Conservation (phyloP, 2,888 invertebrate species). For the Polydrusus pterygomalis region DNA sequence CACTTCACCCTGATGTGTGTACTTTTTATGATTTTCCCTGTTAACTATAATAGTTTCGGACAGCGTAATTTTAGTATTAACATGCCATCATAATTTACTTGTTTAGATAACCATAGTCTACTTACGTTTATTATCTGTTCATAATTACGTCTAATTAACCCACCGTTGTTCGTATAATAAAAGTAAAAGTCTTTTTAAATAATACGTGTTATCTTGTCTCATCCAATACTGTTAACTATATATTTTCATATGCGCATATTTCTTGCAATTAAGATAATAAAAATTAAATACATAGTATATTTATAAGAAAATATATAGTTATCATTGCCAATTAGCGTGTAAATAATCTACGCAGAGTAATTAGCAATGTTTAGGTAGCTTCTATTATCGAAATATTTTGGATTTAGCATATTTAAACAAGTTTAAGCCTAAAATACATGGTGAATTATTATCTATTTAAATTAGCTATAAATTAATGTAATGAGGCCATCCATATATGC, state of each 20-base stretch:
- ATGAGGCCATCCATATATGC: constrained; percentile 10
- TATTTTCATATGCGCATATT: constrained; percentile 57
- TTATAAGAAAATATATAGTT: constrained; percentile 53
- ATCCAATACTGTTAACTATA: constrained; percentile 50
- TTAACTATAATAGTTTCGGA: constrained; percentile 46
- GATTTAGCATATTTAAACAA: constrained; percentile 15
- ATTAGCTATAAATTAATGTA: constrained; percentile 18
- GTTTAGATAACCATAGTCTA: constrained; percentile 49
- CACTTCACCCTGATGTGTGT: no score
- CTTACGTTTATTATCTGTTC: constrained; percentile 22
- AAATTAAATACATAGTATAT: constrained; percentile 44
- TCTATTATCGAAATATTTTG: constrained; percentile 20
- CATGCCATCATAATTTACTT: constrained; percentile 38
- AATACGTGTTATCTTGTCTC: constrained; percentile 57
- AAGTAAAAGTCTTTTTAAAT: constrained; percentile 58
- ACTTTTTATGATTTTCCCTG: background rate
- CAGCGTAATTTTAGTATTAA: constrained; percentile 54
- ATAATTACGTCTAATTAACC: constrained; percentile 22
- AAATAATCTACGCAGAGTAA: constrained; percentile 37
- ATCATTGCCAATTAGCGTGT: constrained; percentile 47
- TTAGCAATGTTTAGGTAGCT: constrained; percentile 33
- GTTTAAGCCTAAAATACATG: constrained; percentile 1
- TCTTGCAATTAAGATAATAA: constrained; percentile 55
- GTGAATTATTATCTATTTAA: constrained; percentile 23
- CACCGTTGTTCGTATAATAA: constrained; percentile 53